phyloP scores from a whole-genome alignment of 92 coral and sea anemone species.

The Zoanthus solanderi region DNA sequence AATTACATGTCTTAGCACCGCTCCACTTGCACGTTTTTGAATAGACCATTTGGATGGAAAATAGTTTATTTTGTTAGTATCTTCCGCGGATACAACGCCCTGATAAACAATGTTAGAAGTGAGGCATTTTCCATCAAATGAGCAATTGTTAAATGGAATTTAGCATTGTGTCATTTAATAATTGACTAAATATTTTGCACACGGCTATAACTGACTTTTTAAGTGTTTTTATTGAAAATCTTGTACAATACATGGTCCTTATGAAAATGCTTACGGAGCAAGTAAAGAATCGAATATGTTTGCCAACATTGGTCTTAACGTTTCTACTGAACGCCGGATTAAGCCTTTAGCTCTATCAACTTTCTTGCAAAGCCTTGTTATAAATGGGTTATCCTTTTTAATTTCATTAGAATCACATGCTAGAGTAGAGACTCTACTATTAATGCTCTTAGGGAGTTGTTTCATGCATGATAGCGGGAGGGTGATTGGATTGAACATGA shows the following conservation, averaged over 20 bases:
- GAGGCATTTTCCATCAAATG: no score
- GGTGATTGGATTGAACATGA: neutral
- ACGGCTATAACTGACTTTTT: neutral
- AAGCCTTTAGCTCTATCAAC: neutral
- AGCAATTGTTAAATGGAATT: no score
- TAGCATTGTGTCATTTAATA: neutral
- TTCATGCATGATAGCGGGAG: neutral
- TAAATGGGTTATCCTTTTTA: neutral
- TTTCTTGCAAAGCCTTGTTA: slow-evolving; percentile 2
- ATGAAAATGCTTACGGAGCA: no score
- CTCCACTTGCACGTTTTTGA: no score
- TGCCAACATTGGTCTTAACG: no score
- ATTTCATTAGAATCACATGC: neutral
- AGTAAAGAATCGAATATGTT: no score
- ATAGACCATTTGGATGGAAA: neutral
- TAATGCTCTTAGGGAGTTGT: neutral
- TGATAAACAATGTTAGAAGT: no score
- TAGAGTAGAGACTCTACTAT: neutral
- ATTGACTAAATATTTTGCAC: neutral
- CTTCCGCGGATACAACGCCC: no score
- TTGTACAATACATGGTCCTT: no score
- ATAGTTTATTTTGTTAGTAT: neutral
- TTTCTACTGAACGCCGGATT: no score
- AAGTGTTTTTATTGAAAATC: no score
- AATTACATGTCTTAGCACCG: no score